Base-by-base conservation (phyloP, 2,113 vertebrate species). In the Bothrops jararaca region DNA sequence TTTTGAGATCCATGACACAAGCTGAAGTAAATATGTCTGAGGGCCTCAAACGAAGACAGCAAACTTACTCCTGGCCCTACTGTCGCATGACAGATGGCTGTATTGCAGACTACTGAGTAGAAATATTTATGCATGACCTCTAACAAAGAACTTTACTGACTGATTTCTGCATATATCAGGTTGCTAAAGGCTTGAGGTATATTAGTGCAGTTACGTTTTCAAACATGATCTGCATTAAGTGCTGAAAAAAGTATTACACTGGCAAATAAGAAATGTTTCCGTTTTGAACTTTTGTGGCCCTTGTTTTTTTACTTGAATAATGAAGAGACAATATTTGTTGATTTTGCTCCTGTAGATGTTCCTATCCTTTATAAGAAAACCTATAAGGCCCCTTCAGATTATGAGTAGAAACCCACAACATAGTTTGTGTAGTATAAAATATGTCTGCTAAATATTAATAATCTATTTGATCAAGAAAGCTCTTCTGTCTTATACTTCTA, bases 11-110 rank as follows among this genome's bases (percentile, higher is more conserved):
- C 23, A 39, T 89, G 86, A 13, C 0, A 90, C 0, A 0, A 0
- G 0, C 0, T 0, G 86, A 93, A 1, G 0, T 80, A 86, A 90
- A 2, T 0, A 23, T 15, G 53, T 89, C 53, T 95, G 86, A 5
- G 7, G 90, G 87, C 52, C 88, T 90, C 89, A 90, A 95, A 92
- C 92, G 93, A 96, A 95, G 95, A 88, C 92, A 93, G 92, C 89
- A 93, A 94, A 64, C 93, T 58, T 50, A 88, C 88, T 90, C 58
- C 86, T 90, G 89, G 0, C 0, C 88, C 87, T 10, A 22, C 69
- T 22, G 64, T 57, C 29, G 34, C 42, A 1, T n/a, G 0, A 48
- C 8, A 0, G 56, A 91, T 91, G 85, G 6, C 88, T 87, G 9
- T 90, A 57, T 92, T 92, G 91, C 0, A 15, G 0, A 91, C 94